phyloP scores from a whole-genome alignment of 2,113 vertebrate genomes.

The Ophthalmolycus amberensis region DNA sequence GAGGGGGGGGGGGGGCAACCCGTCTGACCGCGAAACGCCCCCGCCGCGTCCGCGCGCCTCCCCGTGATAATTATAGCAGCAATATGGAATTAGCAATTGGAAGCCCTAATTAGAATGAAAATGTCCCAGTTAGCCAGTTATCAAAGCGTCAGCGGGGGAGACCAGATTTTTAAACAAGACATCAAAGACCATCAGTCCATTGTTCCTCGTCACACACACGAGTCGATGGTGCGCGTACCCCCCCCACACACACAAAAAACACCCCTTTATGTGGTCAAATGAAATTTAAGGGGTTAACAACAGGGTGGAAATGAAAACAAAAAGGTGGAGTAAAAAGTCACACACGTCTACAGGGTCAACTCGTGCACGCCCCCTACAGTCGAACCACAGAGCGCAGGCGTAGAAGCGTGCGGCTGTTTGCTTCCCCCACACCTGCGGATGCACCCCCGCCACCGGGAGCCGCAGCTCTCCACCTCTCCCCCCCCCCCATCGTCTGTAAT shows the following conservation, averaged over 20 bases:
- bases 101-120: slow-evolving; percentile 96
- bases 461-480: not conserved
- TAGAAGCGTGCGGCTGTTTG: slow-evolving; percentile 13
- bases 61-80: slow-evolving; percentile 93
- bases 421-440: slow-evolving; percentile 36
- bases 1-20: not conserved
- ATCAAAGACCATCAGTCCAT: slow-evolving; percentile 89
- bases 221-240: not conserved
- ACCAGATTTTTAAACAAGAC: slow-evolving; percentile 91
- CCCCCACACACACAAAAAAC: not conserved
- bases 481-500: slow-evolving; percentile 13
- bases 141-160: slow-evolving; percentile 91
- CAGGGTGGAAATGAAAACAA: not conserved
- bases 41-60: slow-evolving; percentile 33
- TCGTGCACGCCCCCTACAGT: not conserved
- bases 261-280: not conserved
- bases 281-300: slow-evolving; percentile 12
- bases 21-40: slow-evolving; percentile 9
- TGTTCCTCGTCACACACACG: slow-evolving; percentile 54
- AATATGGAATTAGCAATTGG: slow-evolving; percentile 93
- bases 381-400: slow-evolving; percentile 6
- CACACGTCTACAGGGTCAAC: not conserved
- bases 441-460: not conserved
- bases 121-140: slow-evolving; percentile 96
- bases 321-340: not conserved